Conservation (phyloP, 2,797 vertebrate species). For the Luscinia megarhynchos region DNA sequence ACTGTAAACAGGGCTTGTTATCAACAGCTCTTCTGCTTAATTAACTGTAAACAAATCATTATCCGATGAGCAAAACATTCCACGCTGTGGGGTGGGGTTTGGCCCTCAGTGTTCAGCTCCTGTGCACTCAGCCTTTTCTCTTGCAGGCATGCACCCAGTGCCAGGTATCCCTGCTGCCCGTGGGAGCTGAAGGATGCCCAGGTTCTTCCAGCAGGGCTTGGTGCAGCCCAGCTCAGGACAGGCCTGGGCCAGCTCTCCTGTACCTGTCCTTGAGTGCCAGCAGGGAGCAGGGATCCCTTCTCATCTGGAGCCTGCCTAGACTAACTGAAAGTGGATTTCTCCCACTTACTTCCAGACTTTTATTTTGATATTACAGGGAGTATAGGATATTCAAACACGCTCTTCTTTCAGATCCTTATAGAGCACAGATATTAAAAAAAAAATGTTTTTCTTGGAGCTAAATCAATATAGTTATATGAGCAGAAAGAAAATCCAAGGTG, state of each 20-base stretch:
- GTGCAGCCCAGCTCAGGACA: not conserved
- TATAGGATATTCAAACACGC: not conserved
- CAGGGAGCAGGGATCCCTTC: not conserved
- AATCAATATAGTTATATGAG: conserved; percentile 20
- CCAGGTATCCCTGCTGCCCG: not conserved
- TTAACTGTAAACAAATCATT: conserved; percentile 49
- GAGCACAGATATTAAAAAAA: not conserved
- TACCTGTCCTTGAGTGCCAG: accelerated
- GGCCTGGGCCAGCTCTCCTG: not conserved
- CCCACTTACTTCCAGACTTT: not conserved
- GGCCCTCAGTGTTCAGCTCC: not conserved
- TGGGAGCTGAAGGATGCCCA: not conserved
- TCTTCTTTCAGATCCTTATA: not conserved
- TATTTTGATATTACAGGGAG: not conserved
- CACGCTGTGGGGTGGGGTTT: not conserved
- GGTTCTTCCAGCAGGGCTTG: not conserved
- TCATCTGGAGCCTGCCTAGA: not conserved
- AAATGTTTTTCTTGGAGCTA: not conserved
- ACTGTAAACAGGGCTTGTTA: conserved; percentile 12
- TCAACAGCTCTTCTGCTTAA: conserved; percentile 28
- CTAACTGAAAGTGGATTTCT: not conserved
- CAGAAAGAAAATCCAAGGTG: conserved; percentile 1
- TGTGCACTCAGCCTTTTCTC: not conserved
- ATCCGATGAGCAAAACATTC: not conserved
- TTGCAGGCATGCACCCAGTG: accelerated